Conservation (phyloP, 2,888 invertebrate species). For the Blomia tropicalis region DNA sequence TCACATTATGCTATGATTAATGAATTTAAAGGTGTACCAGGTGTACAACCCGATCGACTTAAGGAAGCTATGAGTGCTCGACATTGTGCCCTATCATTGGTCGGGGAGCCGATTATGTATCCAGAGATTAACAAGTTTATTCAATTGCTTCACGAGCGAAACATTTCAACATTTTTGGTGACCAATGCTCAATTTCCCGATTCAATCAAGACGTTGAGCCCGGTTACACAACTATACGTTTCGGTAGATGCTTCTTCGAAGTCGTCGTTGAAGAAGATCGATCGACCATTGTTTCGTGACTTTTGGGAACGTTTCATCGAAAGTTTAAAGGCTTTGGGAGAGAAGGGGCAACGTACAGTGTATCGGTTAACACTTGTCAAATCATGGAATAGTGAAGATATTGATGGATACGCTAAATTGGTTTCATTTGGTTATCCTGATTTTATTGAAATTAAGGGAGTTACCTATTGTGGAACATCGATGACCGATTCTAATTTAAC, state of each 20-base stretch:
- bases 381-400: conserved; percentile 43
- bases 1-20: conserved; percentile 43
- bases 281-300: conserved; percentile 44
- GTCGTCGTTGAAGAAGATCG: conserved; percentile 44
- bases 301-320: conserved; percentile 44
- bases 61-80: conserved; percentile 40
- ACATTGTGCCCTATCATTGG: conserved; percentile 45
- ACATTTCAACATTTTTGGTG: conserved; percentile 44
- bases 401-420: conserved; percentile 42
- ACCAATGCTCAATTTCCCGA: conserved; percentile 48
- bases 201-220: conserved; percentile 39
- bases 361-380: conserved; percentile 45
- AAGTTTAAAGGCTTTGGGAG: conserved; percentile 40
- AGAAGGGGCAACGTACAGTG: conserved; percentile 45
- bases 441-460: conserved; percentile 47
- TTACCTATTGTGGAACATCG: conserved; percentile 45
- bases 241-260: conserved; percentile 46
- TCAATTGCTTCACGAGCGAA: conserved; percentile 38
- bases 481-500: conserved; percentile 41
- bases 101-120: conserved; percentile 48
- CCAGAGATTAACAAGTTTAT: conserved; percentile 44
- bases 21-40: conserved; percentile 42
- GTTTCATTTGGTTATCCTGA: conserved; percentile 43
- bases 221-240: conserved; percentile 45
- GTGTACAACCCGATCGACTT: conserved; percentile 40